A percentile compares a stretch with the other conserved stretches of the same genome.
These are phyloP conservation scores for Scleropages formosus DNA, from an alignment of 2,797 vertebrate species.

Conservation along the genomic window DNA sequence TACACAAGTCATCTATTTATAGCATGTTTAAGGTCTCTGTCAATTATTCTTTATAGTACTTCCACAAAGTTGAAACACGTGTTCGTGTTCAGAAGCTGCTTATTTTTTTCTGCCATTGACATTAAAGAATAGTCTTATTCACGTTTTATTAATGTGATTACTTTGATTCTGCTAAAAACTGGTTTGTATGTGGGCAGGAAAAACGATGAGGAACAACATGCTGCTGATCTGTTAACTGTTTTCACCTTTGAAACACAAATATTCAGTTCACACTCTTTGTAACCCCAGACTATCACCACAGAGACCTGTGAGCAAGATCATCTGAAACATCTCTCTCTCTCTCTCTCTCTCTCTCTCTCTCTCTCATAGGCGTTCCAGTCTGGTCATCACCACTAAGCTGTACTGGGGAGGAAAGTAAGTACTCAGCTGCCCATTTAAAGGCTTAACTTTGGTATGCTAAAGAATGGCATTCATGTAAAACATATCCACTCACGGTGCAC, in stretches of 20 bases:
- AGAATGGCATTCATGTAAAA: no score
- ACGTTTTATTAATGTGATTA: not conserved
- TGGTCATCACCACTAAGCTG: constrained; percentile 96
- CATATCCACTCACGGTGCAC: no score
- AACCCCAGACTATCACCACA: not conserved
- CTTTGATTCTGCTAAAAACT: not conserved
- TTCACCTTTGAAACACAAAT: not conserved
- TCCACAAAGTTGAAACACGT: not conserved
- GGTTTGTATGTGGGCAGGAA: no score
- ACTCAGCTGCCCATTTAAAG: not conserved
- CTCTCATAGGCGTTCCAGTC: constrained; percentile 81
- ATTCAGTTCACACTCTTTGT: no score
- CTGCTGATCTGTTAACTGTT: no score
- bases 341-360: constrained; percentile 21
- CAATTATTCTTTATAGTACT: not conserved
- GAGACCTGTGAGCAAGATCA: not conserved
- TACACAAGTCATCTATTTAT: not conserved
- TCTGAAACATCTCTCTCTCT: not conserved
- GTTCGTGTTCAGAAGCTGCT: constrained; percentile 8
- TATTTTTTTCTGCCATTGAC: no score
- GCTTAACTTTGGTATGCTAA: no score
- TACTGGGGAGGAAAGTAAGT: constrained; percentile 99
- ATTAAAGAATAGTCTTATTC: not conserved
- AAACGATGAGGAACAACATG: no score
- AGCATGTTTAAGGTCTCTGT: not conserved